Evolutionary conservation across 2,113 vertebrate genomes (phyloP).

Genomic region (Aegithalos caudatus): DNA sequence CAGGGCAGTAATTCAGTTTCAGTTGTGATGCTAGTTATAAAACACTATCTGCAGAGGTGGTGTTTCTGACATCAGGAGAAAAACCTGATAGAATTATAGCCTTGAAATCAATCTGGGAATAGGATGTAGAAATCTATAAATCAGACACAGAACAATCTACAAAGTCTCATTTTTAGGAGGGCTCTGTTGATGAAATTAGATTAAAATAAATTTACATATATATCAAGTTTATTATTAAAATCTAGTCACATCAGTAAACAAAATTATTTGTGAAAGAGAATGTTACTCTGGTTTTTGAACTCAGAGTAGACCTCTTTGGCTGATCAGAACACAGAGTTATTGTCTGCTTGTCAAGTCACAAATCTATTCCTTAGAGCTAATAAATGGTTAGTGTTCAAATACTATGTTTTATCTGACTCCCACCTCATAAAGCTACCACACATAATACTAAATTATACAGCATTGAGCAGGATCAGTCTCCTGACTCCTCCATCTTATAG

Average conservation of each 20-base stretch:
- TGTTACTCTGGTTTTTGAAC: constrained; percentile 48
- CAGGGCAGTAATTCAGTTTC: constrained; percentile 51
- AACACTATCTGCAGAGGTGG: constrained; percentile 50
- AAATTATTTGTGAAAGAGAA: constrained; percentile 69
- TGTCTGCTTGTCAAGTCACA: constrained; percentile 71
- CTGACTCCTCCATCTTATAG: constrained; percentile 34
- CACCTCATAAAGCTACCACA: constrained; percentile 61
- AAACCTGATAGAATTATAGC: constrained; percentile 73
- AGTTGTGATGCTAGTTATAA: constrained; percentile 56
- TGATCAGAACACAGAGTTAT: constrained; percentile 74
- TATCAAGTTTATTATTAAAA: constrained; percentile 81
- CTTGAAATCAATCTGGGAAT: constrained; percentile 70
- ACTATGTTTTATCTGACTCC: constrained; percentile 71
- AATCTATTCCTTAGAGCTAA: constrained; percentile 74
- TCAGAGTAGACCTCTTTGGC: constrained; percentile 65
- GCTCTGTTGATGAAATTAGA: constrained; percentile 75
- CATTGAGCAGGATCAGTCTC: constrained; percentile 66
- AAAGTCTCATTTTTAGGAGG: constrained; percentile 67
- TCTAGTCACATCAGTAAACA: constrained; percentile 73
- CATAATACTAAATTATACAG: constrained; percentile 71
- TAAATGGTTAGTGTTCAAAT: constrained; percentile 72
- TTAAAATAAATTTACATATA: constrained; percentile 83
- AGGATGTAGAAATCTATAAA: constrained; percentile 67
- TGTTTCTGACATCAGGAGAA: constrained; percentile 63
- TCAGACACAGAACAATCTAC: constrained; percentile 68